A percentile compares a stretch with the other conserved stretches of the same genome.
Conservation (phyloP, 2,888 invertebrate genomes). For the Sarcophaga carnaria region DNA sequence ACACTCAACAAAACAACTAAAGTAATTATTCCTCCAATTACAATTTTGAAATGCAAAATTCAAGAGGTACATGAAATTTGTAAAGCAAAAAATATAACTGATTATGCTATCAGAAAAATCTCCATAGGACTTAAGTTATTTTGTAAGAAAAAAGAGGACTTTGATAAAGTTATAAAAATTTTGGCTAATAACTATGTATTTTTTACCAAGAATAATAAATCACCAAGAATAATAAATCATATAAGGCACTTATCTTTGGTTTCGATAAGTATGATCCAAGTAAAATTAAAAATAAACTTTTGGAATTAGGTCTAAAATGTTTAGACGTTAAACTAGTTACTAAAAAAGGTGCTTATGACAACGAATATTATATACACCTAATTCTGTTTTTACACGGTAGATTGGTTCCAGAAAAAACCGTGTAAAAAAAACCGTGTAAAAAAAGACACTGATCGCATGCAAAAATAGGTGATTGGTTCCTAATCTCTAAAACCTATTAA, state of each 20-base stretch:
- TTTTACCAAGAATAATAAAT: conserved; percentile 2
- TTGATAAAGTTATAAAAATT: not conserved
- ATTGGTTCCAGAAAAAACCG: no score
- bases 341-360: not conserved
- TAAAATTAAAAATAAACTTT: not conserved
- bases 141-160: not conserved
- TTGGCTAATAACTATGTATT: not conserved
- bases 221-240: not conserved
- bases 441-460: no score
- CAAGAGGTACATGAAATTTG: conserved; percentile 13
- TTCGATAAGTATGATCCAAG: not conserved
- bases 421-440: no score
- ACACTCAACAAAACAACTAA: no score
- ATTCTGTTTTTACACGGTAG: no score
- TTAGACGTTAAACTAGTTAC: conserved; percentile 15
- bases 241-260: conserved; percentile 23
- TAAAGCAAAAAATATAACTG: not conserved
- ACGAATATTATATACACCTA: not conserved
- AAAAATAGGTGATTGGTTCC: no score
- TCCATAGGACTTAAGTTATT: conserved; percentile 30
- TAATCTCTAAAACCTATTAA: no score
- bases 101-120: conserved; percentile 26
- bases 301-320: conserved; percentile 10
- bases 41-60: conserved; percentile 20
- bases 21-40: conserved; percentile 8